These are phyloP conservation scores for Thunnus maccoyii DNA, from an alignment of 2,113 vertebrate species.

Conservation along the genomic window DNA sequence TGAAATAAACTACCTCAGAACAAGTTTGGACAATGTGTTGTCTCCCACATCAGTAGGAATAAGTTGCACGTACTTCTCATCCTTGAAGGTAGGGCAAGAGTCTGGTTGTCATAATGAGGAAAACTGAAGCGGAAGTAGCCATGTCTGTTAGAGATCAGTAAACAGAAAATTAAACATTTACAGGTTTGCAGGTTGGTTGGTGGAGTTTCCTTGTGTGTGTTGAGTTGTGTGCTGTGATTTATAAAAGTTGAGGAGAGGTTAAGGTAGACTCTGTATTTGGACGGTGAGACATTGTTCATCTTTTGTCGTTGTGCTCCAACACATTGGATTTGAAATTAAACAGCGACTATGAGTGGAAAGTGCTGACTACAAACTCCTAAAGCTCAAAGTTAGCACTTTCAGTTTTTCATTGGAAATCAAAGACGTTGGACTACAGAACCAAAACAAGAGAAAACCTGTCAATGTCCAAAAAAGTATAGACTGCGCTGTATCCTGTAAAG, in stretches of 20 bases:
- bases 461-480: too few species aligned
- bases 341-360: background rate
- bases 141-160: background rate
- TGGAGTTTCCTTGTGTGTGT: slow-evolving; percentile 25
- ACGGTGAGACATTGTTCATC: background rate
- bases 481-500: too few species aligned
- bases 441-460: too few species aligned
- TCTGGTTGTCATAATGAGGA: slow-evolving; percentile 3
- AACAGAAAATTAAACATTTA: background rate
- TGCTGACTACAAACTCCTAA: too few species aligned
- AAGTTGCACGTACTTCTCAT: background rate
- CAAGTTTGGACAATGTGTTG: background rate
- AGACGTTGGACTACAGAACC: too few species aligned
- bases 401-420: too few species aligned
- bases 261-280: background rate
- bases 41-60: background rate
- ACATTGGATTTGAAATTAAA: background rate
- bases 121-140: slow-evolving; percentile 25
- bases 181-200: background rate
- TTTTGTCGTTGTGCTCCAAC: background rate
- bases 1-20: background rate
- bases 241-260: background rate
- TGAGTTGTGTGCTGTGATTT: slow-evolving; percentile 19
- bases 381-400: too few species aligned
- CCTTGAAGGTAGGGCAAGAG: slow-evolving; percentile 9